Evolutionary conservation across 1,140 invertebrate species (phyloP), one percentile per base, ranked within the genome.

Genomic region (Heliconius hewitsoni): DNA sequence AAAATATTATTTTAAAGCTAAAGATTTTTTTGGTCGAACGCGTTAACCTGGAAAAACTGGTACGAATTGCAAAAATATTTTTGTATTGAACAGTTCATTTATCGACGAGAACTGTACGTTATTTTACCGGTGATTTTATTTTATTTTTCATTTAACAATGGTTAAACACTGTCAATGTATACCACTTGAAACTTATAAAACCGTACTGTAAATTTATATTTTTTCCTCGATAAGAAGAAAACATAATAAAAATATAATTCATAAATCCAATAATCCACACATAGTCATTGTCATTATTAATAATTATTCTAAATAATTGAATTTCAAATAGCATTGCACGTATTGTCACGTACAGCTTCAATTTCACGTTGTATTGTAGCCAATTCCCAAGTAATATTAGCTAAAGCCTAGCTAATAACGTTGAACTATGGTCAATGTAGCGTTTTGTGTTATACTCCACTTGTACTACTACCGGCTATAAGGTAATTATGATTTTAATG

Each of bases 271-370:
- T 55, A 55, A 18, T 9, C n/a, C 55, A 57, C 46, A 60, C 18
- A 74, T 34, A 13, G 34, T 39, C 52, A 18, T 16, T 55, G 8
- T 19, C 6, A 74, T 52, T 55, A 30, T 18, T 34, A 66, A 39
- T 76, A 4, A 37, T 39, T 19, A 66, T 27, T 9, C 39, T 8
- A 18, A 66, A 75, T 75, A 75, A 57, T 55, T 39, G n/a, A 42
- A 76, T 19, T 74, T 52, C 74, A 27, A 57, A 76, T 66, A 46
- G 37, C 27, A 76, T 76, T 76, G 57, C 23, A 66, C 46, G 74
- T 60, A 76, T 76, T 76, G 74, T 76, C 74, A 66, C 60, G 60
- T 66, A 30, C 27, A 66, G 60, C 60, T 66, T 66, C 60, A 66
- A 66, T 66, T 66, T 66, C 60, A 66, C 30, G 60, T 66, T 66